Evolutionary conservation across 2,113 vertebrate genomes (phyloP), one percentile per base, ranked within the genome.

Genomic region (Python bivittatus): DNA sequence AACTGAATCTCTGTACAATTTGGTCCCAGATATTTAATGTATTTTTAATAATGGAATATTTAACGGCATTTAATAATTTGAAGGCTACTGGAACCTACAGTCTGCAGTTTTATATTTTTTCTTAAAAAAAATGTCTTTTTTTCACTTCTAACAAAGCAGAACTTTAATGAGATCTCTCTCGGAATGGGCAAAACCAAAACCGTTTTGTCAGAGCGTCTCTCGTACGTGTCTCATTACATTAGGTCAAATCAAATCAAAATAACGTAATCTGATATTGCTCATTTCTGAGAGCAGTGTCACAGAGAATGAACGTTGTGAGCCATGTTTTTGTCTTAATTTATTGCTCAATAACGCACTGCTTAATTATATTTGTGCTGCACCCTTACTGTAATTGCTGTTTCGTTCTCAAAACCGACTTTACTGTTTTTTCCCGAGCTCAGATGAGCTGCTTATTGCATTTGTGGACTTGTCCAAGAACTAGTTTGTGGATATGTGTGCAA

Each of bases 101-200:
- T 91, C 91, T 27, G 92, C 17, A 0, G 56, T 87, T 91, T 91
- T 91, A 91, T n/a, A 88, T 56, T n/a, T 88, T 20, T 87, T 60
- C 0, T 1, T 89, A 86, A 20, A 38, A 13, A 64, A 61, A 20
- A 22, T 8, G 15, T 6, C 33, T 86, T 3, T 56, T 29, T 83
- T 94, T 94, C 38, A 42, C 92, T 84, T 93, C 92, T 84, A 93
- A 88, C n/a, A 68, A 93, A 89, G 91, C 12, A 84, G 93, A 57
- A 84, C 5, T 2, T n/a, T 20, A 0, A 0, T 68, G 57, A 0
- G 0, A 89, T 29, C 5, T 11, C 48, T 92, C 93, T 93, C 92
- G 52, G 83, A 38, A 93, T 12, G 90, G 95, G 79, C 89, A 92
- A 93, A 17, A 57, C 90, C 90, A 93, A 94, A 91, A 48, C 60